Base-by-base conservation (phyloP, 1,140 invertebrate genomes). In the Achatina immaculata region DNA sequence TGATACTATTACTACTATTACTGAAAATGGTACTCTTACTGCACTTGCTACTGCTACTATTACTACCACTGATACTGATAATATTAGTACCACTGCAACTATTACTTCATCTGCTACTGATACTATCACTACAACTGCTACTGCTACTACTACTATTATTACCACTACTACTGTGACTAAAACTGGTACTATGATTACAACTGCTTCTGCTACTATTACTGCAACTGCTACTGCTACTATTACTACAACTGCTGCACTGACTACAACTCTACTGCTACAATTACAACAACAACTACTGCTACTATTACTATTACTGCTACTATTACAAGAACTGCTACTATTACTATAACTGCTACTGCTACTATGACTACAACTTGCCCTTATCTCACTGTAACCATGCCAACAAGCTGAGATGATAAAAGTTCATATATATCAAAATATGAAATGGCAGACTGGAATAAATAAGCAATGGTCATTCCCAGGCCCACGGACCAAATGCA, bases 61-160 rank as follows among this genome's bases (percentile, higher is more conserved):
- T 21, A 71, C 68, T 71, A 71, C 38, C 40, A 71, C 68, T 40
- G 40, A 34, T 40, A n/a, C 68, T 71, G 40, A 1, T 40, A 71
- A 34, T 40, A 40, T 38, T 42, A 40, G 0, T 71, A 71, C 68
- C 40, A 21, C 36, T 21, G 21, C n/a, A 2, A 62, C 28, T 4
- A 62, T 28, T 2, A 62, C 16, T 62, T 31, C 58, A 31, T 40
- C 69, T 28, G 40, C 69, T 4, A 28, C 69, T 45, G 40, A 2
- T 24, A 42, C 34, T 21, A 11, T 19, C n/a, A 40, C 36, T 24
- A 42, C 38, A 28, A 4, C n/a, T 38, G n/a, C 69, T 40, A 71
- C 36, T 40, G n/a, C 69, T 21, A 42, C 69, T 42, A 71, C 69
- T 66, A 28, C 65, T 31, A 31, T 11, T 14, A 36, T 24, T 31